Base-by-base conservation (phyloP, 2,888 invertebrate species). In the Spicauda simplicius region DNA sequence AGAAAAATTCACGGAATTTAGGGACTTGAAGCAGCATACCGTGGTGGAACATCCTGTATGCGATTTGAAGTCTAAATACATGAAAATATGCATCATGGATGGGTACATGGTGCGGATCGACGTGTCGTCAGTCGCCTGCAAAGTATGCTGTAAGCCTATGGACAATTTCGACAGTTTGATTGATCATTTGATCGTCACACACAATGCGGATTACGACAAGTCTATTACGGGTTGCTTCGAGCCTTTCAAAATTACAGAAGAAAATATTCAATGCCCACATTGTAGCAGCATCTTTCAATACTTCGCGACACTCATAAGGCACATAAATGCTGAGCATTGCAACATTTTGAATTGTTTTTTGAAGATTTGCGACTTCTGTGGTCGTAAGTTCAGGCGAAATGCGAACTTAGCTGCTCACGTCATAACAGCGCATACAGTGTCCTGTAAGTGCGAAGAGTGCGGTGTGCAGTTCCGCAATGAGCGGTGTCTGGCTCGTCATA, bases 1-100 rank as follows among this genome's bases (percentile, higher is more conserved):
- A 0, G 82, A 84, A 76, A 83, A 87, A 61, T 91, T 87, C 53
- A 75, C 71, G 0, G 79, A 82, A 19, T 86, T 88, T 64, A 79
- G 83, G 1, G 80, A 81, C 41, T 76, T 92, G 8, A 87, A 82
- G 71, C 76, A 82, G 8, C 91, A 92, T 52, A 86, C 90, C 0
- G 71, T 77, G 3, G 69, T 69, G 0, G 82, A 83, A 55, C 92
- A 92, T 71, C 87, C 89, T 0, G 69, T 82, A 19, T 90, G 89
- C 66, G 86, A 90, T 73, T 79, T 80, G 0, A 80, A 79, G 58
- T 75, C 84, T 7, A 87, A 84, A 70, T 82, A 79, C 12, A 83
- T 90, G 84, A 83, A 77, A 64, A 70, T 88, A 16, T 75, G 81
- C 0, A 16, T 48, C 0, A 16, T n/a, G 6, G 48, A 16, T 7